Evolutionary conservation across 2,113 vertebrate species (phyloP), one percentile per base, ranked within the genome.

Genomic region (Edolisoma coerulescens): DNA sequence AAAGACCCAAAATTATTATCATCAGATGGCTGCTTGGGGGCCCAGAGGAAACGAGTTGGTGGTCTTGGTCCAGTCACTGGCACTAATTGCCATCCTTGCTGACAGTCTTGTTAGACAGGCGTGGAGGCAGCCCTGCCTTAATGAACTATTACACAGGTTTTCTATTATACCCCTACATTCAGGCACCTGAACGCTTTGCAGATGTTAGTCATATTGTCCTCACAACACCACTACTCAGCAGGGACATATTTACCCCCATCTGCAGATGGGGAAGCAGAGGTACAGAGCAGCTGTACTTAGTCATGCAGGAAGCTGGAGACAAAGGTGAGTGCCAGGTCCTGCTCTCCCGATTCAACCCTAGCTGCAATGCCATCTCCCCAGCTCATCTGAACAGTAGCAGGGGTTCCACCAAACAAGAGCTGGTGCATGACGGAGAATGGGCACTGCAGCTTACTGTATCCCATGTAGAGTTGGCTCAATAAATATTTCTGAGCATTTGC

Each of bases 1-100:
- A 96, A 95, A 96, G 75, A 80, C 93, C 84, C 95, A 88, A 94
- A 96, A 96, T 95, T 96, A 96, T 95, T 96, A 95, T 93, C 92
- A 75, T 90, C 95, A 96, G 93, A 96, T 96, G 95, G 90, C 79
- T 96, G 93, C 95, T 90, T 97, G 59, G 95, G 85, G 95, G 87
- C 93, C 75, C 92, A 88, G 90, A 96, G 92, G 95, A 96, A 96
- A 84, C 2, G 59, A 94, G 92, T 96, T 96, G 93, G 93, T 97
- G 90, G 95, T 95, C 92, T 88, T 97, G 90, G 91, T 94, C 94
- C 93, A 96, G 93, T 86, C 87, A 93, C 92, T 94, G 95, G 95
- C 91, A 95, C 94, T 96, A 95, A 97, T 94, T 96, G 76, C 88
- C 71, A 83, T 90, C 90, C 79, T 91, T 94, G 90, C 90, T 87